Conservation (phyloP, 2,888 invertebrate species). For the Clitarchus hookeri region DNA sequence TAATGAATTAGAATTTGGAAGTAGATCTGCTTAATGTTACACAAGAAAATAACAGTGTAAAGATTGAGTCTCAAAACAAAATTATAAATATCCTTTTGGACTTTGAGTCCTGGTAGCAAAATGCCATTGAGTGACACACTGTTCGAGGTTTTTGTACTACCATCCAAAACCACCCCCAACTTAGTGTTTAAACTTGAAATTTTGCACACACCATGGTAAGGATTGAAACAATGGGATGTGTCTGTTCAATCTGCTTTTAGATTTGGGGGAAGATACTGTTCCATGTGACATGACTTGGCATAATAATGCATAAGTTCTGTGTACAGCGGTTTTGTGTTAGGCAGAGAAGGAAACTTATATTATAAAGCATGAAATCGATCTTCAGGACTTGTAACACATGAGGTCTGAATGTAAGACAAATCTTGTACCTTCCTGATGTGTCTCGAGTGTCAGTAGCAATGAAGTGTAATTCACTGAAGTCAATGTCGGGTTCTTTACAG, state of each 20-base stretch:
- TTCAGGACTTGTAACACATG: background rate
- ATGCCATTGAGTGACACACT: background rate
- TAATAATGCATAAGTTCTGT: background rate
- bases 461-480: background rate
- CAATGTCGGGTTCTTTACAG: background rate
- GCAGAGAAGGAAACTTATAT: background rate
- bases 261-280: background rate
- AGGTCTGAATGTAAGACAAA: background rate
- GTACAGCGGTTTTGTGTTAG: background rate
- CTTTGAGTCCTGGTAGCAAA: background rate
- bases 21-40: background rate
- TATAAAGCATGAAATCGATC: background rate
- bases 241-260: background rate
- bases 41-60: background rate
- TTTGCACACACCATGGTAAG: background rate
- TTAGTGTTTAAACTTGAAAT: background rate
- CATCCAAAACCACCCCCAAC: background rate
- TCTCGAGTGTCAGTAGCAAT: background rate
- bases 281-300: background rate
- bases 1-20: too few species aligned
- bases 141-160: background rate
- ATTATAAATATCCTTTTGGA: background rate
- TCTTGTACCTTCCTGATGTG: background rate
- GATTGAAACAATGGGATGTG: background rate
- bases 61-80: background rate